Base-by-base conservation (phyloP, 2,888 invertebrate species). In the Clitarchus hookeri region DNA sequence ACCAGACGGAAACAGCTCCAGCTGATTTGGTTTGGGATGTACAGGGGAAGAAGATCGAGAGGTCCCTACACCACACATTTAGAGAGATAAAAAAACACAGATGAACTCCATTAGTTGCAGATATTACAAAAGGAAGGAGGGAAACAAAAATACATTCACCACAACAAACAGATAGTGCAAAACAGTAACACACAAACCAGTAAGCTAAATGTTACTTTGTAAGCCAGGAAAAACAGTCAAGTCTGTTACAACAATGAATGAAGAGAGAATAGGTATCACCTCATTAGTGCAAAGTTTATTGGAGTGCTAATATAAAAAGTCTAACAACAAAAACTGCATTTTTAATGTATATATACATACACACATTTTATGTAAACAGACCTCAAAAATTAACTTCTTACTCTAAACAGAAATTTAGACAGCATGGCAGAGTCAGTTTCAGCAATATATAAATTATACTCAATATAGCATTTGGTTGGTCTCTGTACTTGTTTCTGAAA, bases 11-110 rank as follows among this genome's bases (percentile, higher is more conserved):
- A 94, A 94, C 91, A 95, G 93, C 93, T 95, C 95, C 92, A 95
- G 93, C 92, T 95, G 94, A 91, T 94, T 94, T 90, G 95, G 95
- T 92, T 95, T 95, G 92, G 93, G 93, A 92, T 94, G 94, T 90
- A 94, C 94, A 90, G 95, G 95, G 91, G 95, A 93, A 91, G 95
- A 93, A 89, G 91, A 90, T 90, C 91, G 91, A 90, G 92, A 92
- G 89, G 92, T 89, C 89, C 92, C 92, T 92, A 90, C 89, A 86
- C 84, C 54, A 84, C 48, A 48, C 36, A 84, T 65, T 54, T 27
- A 65, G 26, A 54, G 44, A 27, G 54, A 36, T 27, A 36, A 77
- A 77, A 84, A 54, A 65, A 77, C 77, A 84, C 54, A 84, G 77
- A 84, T 44, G 36, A 65, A 65, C 23, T 23, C 65, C 65, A 65